These are phyloP conservation scores for Glareola pratincola DNA, from an alignment of 2,113 vertebrate species.

Conservation along the genomic window DNA sequence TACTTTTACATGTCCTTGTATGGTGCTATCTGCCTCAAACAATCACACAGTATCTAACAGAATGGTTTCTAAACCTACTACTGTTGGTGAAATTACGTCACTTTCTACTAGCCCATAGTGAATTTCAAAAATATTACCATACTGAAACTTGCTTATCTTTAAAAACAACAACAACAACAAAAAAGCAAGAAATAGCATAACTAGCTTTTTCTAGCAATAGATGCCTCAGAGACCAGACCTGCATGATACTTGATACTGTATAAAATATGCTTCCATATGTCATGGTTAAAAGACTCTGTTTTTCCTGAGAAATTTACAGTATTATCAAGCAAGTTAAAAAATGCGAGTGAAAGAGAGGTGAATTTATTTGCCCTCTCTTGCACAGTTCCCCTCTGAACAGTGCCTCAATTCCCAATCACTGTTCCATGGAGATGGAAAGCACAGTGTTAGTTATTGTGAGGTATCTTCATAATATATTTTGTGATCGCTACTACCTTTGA, in stretches of 20 bases:
- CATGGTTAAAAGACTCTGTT: background rate
- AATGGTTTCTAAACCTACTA: background rate
- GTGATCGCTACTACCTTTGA: background rate
- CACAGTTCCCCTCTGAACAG: background rate
- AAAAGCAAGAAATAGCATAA: background rate
- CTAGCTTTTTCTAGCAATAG: background rate
- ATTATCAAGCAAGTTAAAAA: background rate
- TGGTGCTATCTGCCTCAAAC: background rate
- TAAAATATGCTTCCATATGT: background rate
- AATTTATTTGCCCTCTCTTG: background rate
- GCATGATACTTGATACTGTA: background rate
- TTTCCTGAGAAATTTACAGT: background rate
- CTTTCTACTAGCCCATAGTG: background rate
- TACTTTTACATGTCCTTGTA: background rate
- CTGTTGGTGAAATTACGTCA: background rate
- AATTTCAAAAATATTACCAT: background rate
- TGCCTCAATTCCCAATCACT: background rate
- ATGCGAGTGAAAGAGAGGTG: background rate
- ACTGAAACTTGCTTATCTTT: background rate
- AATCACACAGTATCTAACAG: background rate
- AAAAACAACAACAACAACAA: background rate
- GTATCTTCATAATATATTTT: slow-evolving; percentile 1
- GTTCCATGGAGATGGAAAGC: background rate
- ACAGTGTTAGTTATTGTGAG: background rate
- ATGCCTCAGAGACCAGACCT: background rate